Evolutionary conservation across 2,113 vertebrate genomes (phyloP).

Genomic region (Atlantisia rogersi): DNA sequence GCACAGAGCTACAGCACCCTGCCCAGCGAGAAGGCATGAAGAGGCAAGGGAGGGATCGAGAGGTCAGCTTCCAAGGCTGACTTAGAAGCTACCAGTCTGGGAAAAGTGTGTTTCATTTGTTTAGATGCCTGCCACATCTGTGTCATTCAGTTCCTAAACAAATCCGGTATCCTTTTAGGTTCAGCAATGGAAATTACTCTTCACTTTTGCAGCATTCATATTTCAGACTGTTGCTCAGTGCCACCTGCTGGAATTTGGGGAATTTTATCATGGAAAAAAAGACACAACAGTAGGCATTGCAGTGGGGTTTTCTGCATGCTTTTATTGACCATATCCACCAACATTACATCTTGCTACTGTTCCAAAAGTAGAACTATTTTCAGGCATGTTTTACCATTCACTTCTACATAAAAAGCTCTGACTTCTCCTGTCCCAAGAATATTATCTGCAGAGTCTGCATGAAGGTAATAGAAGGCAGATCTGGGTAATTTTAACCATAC

Average conservation of each 20-base stretch:
- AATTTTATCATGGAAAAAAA: background rate
- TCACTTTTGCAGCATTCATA: background rate
- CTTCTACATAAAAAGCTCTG: background rate
- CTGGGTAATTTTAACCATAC: background rate
- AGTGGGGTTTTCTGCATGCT: background rate
- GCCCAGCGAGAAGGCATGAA: background rate
- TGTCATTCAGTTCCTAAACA: background rate
- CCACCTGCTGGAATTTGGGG: slow-evolving; percentile 51
- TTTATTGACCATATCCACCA: background rate
- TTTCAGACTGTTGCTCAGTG: slow-evolving; percentile 39
- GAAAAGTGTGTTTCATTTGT: slow-evolving; percentile 47
- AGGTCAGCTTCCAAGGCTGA: background rate
- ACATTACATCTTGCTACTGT: background rate
- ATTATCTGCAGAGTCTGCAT: background rate
- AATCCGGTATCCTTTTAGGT: background rate
- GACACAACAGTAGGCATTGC: background rate
- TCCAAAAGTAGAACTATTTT: background rate
- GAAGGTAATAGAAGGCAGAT: background rate
- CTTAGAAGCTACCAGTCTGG: slow-evolving; percentile 10
- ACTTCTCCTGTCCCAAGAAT: background rate
- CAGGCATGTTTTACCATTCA: background rate
- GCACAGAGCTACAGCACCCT: background rate
- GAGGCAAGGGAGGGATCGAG: background rate
- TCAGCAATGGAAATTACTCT: background rate
- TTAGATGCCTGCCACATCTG: slow-evolving; percentile 3